phyloP scores from a whole-genome alignment of 2,797 vertebrate genomes.

The Halcyon badia region DNA sequence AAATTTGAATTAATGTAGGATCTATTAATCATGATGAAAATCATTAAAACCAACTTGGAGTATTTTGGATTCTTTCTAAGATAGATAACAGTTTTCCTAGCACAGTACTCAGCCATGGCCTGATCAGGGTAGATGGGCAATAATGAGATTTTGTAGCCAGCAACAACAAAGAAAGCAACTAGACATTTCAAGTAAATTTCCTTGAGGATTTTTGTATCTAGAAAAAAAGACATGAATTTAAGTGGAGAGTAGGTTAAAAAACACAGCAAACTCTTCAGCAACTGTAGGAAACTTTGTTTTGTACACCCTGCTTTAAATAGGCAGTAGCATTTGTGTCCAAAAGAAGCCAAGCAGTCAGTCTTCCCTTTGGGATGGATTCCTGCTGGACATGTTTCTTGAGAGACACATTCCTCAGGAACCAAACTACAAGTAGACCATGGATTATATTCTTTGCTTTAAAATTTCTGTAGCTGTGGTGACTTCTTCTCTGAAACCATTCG shows the following conservation, averaged over 20 bases:
- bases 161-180: conserved; percentile 1
- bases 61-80: neutral
- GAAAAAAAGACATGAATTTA: neutral
- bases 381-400: neutral
- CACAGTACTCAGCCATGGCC: neutral
- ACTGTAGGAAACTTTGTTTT: conserved; percentile 22
- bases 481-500: neutral
- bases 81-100: neutral
- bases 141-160: neutral
- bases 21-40: neutral
- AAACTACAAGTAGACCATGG: neutral
- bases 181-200: conserved; percentile 33
- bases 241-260: neutral
- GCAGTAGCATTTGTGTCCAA: neutral
- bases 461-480: neutral
- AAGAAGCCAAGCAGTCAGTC: neutral
- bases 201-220: conserved; percentile 13
- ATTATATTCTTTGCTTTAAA: neutral
- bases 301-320: neutral
- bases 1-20: neutral
- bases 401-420: neutral
- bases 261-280: neutral
- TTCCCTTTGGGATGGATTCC: neutral
- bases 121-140: neutral
- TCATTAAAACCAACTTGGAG: neutral